These are phyloP conservation scores for Schizopygopsis pylzovi DNA, from an alignment of 2,797 vertebrate species.

Conservation along the genomic window DNA sequence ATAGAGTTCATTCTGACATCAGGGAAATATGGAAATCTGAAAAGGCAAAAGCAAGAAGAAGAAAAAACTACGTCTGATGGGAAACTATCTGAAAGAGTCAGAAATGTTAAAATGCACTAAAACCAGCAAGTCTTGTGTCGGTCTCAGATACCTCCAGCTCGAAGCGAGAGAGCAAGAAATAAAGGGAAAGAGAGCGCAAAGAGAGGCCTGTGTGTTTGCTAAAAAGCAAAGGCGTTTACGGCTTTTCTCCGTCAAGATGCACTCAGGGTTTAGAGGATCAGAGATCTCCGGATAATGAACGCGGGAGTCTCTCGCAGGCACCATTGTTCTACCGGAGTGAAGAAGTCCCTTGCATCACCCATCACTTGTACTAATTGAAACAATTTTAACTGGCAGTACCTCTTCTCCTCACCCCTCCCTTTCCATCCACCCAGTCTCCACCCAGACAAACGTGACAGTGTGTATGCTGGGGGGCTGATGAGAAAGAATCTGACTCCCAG, in stretches of 20 bases:
- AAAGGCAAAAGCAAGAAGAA: constrained; percentile 39
- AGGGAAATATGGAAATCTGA: constrained; percentile 67
- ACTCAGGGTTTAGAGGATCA: constrained; percentile 69
- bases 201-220: constrained; percentile 55
- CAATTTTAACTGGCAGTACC: constrained; percentile 65
- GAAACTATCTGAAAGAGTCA: constrained; percentile 71
- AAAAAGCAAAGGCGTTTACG: constrained; percentile 75
- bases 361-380: constrained; percentile 78
- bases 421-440: constrained; percentile 13
- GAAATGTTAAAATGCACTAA: constrained; percentile 77
- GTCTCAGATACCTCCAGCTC: constrained; percentile 70
- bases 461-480: constrained; percentile 24
- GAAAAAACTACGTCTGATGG: constrained; percentile 51
- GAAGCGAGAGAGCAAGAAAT: constrained; percentile 63
- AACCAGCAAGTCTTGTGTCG: constrained; percentile 73
- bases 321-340: constrained; percentile 64
- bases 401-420: constrained; percentile 20
- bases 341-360: constrained; percentile 64
- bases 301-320: constrained; percentile 65
- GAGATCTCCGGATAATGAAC: constrained; percentile 73
- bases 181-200: constrained; percentile 59
- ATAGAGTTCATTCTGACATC: constrained; percentile 66
- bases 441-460: constrained; percentile 13
- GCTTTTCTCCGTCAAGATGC: constrained; percentile 66
- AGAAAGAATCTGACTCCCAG: constrained; percentile 41